phyloP scores from a whole-genome alignment of 2,888 invertebrate genomes.

The Scrobipalpa costella region DNA sequence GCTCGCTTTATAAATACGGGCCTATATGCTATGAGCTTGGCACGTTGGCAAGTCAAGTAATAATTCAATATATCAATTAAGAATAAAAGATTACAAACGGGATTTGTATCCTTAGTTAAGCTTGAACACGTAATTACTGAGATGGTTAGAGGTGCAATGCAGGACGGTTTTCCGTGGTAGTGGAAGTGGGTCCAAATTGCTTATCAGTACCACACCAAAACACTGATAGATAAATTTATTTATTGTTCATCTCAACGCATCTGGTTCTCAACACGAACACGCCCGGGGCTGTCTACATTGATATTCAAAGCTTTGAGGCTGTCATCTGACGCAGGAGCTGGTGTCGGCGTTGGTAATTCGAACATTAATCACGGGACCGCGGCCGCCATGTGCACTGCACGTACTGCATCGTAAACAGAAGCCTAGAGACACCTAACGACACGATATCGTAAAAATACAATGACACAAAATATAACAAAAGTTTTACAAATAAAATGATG shows the following conservation, averaged over 20 bases:
- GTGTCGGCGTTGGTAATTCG: slow-evolving; percentile 63
- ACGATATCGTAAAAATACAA: slow-evolving; percentile 25
- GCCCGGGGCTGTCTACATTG: slow-evolving; percentile 10
- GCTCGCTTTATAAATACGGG: too few species aligned
- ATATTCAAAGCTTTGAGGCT: slow-evolving; percentile 20
- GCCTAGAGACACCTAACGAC: slow-evolving; percentile 43
- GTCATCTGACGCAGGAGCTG: slow-evolving; percentile 35
- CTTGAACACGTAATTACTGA: too few species aligned
- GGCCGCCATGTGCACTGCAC: slow-evolving; percentile 59
- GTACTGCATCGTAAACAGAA: slow-evolving; percentile 64
- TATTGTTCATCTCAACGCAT: neutral
- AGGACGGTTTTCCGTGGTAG: too few species aligned
- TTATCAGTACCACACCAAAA: neutral
- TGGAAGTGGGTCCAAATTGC: too few species aligned
- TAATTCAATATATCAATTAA: too few species aligned
- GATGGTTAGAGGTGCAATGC: too few species aligned
- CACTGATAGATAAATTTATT: neutral
- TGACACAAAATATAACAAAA: too few species aligned
- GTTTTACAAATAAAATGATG: too few species aligned
- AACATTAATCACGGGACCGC: slow-evolving; percentile 65
- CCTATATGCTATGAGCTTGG: too few species aligned
- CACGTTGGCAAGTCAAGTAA: too few species aligned
- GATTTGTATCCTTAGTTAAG: too few species aligned
- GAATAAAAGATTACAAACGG: too few species aligned
- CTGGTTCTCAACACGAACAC: neutral